Percentiles rank a stretch among this genome's conserved stretches.
Evolutionary conservation across 2,113 vertebrate species (phyloP).

Genomic region (Macrotis lagotis): DNA sequence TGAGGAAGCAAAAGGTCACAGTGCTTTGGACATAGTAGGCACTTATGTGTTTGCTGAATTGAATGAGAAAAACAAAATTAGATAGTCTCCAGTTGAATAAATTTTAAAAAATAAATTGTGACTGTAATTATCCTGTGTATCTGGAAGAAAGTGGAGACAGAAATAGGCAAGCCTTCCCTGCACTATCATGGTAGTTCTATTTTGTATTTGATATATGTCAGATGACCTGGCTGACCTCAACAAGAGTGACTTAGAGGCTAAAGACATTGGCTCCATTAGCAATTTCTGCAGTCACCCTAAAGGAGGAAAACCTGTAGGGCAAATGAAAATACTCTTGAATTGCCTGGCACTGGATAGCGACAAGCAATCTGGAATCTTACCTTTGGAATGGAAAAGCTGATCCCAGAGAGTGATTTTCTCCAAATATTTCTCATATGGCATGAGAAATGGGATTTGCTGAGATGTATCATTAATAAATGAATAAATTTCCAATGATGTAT

Average conservation of each 20-base stretch:
- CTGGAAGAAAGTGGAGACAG: slow-evolving; percentile 1
- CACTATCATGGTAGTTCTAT: not conserved
- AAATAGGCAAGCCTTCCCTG: not conserved
- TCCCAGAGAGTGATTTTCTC: not conserved
- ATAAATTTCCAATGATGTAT: not conserved
- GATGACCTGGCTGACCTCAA: not conserved
- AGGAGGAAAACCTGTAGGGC: slow-evolving; percentile 32
- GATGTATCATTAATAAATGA: not conserved
- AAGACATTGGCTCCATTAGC: slow-evolving; percentile 24
- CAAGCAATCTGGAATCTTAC: slow-evolving; percentile 33
- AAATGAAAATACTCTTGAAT: slow-evolving; percentile 20
- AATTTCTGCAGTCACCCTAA: slow-evolving; percentile 34
- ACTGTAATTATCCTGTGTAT: slow-evolving; percentile 5
- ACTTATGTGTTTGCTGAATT: not conserved
- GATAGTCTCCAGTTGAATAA: not conserved
- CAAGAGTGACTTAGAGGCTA: slow-evolving; percentile 20
- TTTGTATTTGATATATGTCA: slow-evolving; percentile 1
- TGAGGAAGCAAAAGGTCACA: not conserved
- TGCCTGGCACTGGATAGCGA: slow-evolving; percentile 7
- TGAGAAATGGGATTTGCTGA: not conserved
- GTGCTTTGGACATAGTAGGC: not conserved
- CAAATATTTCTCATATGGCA: not conserved
- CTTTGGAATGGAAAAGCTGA: not conserved
- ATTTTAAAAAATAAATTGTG: not conserved
- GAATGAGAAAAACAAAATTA: not conserved